Evolutionary conservation across 2,797 vertebrate species (phyloP), one percentile per base, ranked within the genome.

Genomic region (Sebastes nivosus): DNA sequence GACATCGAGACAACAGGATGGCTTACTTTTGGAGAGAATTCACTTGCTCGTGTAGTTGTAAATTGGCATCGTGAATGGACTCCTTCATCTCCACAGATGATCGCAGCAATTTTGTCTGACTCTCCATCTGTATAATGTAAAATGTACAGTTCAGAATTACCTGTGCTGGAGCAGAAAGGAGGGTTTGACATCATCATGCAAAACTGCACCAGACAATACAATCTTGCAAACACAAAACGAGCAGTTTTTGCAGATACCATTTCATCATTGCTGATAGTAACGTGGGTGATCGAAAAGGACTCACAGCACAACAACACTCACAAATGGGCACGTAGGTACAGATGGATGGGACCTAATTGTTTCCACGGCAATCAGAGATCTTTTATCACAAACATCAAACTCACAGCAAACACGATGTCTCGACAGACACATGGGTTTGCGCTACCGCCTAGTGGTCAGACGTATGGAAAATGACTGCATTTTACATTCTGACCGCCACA

Each of bases 1-100:
- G 1, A 77, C 0, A 27, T 61, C 1, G 13, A 16, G 18, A 61
- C 18, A 27, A 77, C 12, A 34, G 14, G 3, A n/a, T 2, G 27
- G 57, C 83, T 93, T 94, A 98, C 98, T 88, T 95, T 89, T 96
- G 91, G 81, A 97, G 93, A 38, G 89, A 89, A 69, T 95, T 87
- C 24, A 95, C 89, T 89, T 95, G 96, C 55, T 95, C 92, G 70
- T 94, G 93, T 79, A 97, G 94, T 34, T 94, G 92, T 60, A 14
- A 20, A 81, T 95, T 97, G 81, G 95, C 94, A 54, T 96, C 94
- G 25, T 95, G 92, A 64, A 96, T 88, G 60, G 93, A 96, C 34
- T 92, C 88, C 75, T 88, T 94, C 88, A 92, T 93, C 71, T 93
- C 93, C 32, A 75, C 64, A 50, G 93, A 93, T 2, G 94, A 94